Conservation (phyloP, 2,113 vertebrate species). For the Trematocara zebra region DNA sequence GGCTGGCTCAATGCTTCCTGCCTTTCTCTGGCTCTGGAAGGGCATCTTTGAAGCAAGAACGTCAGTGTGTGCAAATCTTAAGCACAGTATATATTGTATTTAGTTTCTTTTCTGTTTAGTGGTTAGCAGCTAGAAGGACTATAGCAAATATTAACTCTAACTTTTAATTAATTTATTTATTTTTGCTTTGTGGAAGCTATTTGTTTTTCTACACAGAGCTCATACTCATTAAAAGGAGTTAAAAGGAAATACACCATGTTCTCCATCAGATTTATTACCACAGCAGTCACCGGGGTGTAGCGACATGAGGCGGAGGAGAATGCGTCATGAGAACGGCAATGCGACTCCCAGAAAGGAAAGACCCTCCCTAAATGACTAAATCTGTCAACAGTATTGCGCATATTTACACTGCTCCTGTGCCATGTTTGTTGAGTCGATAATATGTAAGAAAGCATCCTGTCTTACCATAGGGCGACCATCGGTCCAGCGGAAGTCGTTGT, state of each 20-base stretch:
- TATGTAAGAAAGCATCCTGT: constrained; percentile 21
- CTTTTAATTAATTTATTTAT: not conserved
- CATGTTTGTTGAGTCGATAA: constrained; percentile 44
- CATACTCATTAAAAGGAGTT: not conserved
- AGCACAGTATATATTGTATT: constrained; percentile 47
- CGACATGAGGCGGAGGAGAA: not conserved
- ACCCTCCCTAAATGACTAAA: constrained; percentile 22
- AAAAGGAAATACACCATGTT: not conserved
- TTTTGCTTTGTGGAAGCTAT: not conserved
- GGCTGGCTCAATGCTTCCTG: constrained; percentile 15
- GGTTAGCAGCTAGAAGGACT: not conserved
- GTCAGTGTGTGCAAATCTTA: constrained; percentile 38
- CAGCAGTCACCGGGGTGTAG: not conserved
- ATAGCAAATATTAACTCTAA: not conserved
- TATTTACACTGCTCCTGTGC: constrained; percentile 42
- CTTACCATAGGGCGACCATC: constrained; percentile 90
- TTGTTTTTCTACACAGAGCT: not conserved
- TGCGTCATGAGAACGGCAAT: constrained; percentile 35
- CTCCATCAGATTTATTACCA: not conserved
- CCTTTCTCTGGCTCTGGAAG: not conserved
- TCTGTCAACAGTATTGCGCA: constrained; percentile 30
- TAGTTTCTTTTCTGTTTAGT: constrained; percentile 56
- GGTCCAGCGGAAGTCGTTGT: constrained; percentile 96
- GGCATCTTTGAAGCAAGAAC: constrained; percentile 60
- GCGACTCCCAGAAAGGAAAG: not conserved